Base-by-base conservation (phyloP, 2,113 vertebrate genomes). In the Ochotona princeps region DNA sequence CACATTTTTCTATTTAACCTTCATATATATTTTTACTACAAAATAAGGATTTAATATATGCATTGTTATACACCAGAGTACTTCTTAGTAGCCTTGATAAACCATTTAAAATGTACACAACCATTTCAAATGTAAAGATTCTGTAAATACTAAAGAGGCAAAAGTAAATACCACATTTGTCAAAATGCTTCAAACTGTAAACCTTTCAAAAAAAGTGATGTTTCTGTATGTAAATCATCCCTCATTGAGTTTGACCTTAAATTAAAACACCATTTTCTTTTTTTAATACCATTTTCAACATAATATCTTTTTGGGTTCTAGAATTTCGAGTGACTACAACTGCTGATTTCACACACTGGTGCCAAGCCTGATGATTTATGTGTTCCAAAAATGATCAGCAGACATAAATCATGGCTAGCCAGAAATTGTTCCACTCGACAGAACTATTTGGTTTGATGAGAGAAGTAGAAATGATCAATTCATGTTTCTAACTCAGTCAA, bases 1-100 rank as follows among this genome's bases (percentile, higher is more conserved):
- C 28, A 83, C 14, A 66, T 32, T 61, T 92, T 83, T 78, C 84
- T 79, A 57, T 72, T 78, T 72, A 94, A 91, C 83, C 78, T 25
- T 67, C 47, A 38, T 44, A 30, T 38, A 65, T 38, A 74, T 61
- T 61, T 74, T 72, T 21, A 61, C 63, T 76, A 82, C 18, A 54
- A 83, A 78, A 66, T 49, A 70, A 80, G 49, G 51, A 54, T 83
- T 85, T 76, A 83, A 21, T 87, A 57, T 30, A 4, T 83, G 35
- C 32, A 82, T 90, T 35, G 63, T 12, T 82, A 10, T 47, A 70
- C 47, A 57, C 32, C 57, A 70, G 44, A 57, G 65, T 73, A 87
- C 49, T 88, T 87, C 86, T 63, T 30, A 92, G 61, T 61, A 75
- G 13, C 57, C 66, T 60, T 60, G 5, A 78, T 25, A 92, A 60